Conservation (phyloP, 2,113 vertebrate species). For the Aptenodytes patagonicus region DNA sequence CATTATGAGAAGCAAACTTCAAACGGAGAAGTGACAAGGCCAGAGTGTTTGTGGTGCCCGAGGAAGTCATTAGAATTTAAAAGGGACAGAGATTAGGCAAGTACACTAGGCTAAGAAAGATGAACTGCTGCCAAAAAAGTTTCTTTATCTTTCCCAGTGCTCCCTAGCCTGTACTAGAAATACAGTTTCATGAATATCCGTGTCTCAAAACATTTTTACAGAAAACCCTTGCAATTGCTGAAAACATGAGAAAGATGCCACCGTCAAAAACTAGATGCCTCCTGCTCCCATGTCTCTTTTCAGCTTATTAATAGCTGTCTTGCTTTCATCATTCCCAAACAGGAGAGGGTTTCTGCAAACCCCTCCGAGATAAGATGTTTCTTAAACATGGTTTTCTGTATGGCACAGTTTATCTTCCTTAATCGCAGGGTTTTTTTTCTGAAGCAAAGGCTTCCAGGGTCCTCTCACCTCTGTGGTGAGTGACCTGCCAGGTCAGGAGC, state of each 20-base stretch:
- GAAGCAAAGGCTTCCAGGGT: not conserved
- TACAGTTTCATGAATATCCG: not conserved
- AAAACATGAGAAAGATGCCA: not conserved
- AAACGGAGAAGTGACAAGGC: conserved; percentile 58
- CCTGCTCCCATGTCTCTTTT: not conserved
- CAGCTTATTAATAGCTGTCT: not conserved
- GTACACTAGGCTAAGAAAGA: conserved; percentile 5
- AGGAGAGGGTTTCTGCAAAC: not conserved
- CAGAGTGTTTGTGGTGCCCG: conserved; percentile 50
- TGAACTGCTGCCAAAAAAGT: conserved; percentile 38
- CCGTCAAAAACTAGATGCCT: not conserved
- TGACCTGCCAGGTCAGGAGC: not conserved
- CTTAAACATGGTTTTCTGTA: not conserved
- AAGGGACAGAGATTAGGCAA: conserved; percentile 30
- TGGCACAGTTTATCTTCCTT: not conserved
- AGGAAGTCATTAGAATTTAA: conserved; percentile 71
- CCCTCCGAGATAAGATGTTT: not conserved
- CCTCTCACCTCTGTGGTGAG: not conserved
- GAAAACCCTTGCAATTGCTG: not conserved
- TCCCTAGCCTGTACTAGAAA: not conserved
- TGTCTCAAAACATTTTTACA: not conserved
- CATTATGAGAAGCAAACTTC: conserved; percentile 52
- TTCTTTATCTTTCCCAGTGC: not conserved
- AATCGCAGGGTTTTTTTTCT: not conserved
- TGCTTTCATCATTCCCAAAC: not conserved